Base-by-base conservation (phyloP, 1,140 invertebrate species). In the Contarinia nasturtii region DNA sequence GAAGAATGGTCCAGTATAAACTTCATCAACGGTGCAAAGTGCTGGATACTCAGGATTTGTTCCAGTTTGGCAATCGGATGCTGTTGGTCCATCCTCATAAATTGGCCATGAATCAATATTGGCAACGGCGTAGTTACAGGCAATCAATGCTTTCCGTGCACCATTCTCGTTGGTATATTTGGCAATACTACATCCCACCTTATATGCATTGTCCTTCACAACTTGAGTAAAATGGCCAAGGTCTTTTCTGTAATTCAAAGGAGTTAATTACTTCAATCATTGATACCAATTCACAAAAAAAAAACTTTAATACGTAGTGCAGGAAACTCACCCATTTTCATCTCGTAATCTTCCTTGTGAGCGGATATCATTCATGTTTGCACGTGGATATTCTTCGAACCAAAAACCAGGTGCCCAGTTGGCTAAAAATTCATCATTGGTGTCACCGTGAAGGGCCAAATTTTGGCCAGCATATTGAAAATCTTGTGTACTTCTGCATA, bases 11-110 rank as follows among this genome's bases (percentile, higher is more conserved):
- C n/a, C 18, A 14, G 19, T 10, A 10, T 27, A 27, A 10, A 27
- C 27, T 20, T 45, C 44, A 34, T 8, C 27, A n/a, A 33, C 34
- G 27, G 2, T 18, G 14, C 44, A 45, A n/a, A 45, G 19, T 34
- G 27, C 44, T 15, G 44, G 44, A 34, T 45, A 45, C 10, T 45
- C n/a, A n/a, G 44, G 44, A 34, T 45, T 45, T n/a, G 44, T 34
- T 8, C 44, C 44, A 15, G 7, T 34, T 34, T 33, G 27, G 18
- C 44, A 45, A 15, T 19, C 34, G 7, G 44, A 45, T 45, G 27
- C 44, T 18, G 33, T 33, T 17, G 14, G 18, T 7, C 44, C 44
- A 15, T n/a, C 14, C 18, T 45, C 27, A 34, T 45, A 45, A 18
- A 45, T 19, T 2, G 22, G 38, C n/a, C 38, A 15, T 7, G 3